These are phyloP conservation scores for Drosophila colorata DNA, from an alignment of 2,888 invertebrate genomes.

Conservation along the genomic window DNA sequence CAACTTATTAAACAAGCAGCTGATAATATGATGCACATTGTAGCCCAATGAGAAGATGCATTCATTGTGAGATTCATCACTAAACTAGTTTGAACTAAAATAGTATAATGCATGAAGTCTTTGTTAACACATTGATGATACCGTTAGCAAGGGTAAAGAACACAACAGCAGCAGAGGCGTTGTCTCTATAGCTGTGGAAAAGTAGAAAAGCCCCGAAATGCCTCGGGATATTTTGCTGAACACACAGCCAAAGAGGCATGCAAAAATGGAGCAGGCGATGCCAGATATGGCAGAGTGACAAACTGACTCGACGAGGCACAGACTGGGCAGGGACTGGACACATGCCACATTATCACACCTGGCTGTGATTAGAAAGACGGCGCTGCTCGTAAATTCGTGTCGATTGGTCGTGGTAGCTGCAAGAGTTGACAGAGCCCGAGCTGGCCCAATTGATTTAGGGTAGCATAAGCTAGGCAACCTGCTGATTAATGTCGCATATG, in stretches of 20 bases:
- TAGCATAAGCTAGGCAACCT: conserved; percentile 25
- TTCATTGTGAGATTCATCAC: too few relatives aligned
- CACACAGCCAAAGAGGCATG: conserved; percentile 57
- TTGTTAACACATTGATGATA: neutral
- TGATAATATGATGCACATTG: too few relatives aligned
- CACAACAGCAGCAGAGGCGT: conserved; percentile 24
- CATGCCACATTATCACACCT: conserved; percentile 70
- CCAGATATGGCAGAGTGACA: conserved; percentile 54
- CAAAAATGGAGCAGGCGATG: conserved; percentile 59
- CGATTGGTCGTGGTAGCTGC: conserved; percentile 17
- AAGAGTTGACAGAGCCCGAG: conserved; percentile 13
- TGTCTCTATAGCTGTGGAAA: conserved; percentile 19
- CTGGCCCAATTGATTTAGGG: conserved; percentile 47
- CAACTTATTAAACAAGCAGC: too few relatives aligned
- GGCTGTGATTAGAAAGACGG: conserved; percentile 56
- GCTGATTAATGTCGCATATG: conserved; percentile 51
- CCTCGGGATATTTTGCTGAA: conserved; percentile 68
- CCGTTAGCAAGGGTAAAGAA: neutral
- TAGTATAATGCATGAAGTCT: neutral
- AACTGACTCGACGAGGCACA: conserved; percentile 55
- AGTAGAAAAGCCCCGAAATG: conserved; percentile 59
- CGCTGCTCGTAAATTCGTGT: conserved; percentile 49
- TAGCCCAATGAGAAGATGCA: too few relatives aligned
- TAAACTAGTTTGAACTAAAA: too few relatives aligned
- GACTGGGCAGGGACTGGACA: conserved; percentile 11